Percentiles rank a stretch among this genome's conserved stretches.
phyloP scores from a whole-genome alignment of 1,140 invertebrate species.

The Zaprionus lachaisei region DNA sequence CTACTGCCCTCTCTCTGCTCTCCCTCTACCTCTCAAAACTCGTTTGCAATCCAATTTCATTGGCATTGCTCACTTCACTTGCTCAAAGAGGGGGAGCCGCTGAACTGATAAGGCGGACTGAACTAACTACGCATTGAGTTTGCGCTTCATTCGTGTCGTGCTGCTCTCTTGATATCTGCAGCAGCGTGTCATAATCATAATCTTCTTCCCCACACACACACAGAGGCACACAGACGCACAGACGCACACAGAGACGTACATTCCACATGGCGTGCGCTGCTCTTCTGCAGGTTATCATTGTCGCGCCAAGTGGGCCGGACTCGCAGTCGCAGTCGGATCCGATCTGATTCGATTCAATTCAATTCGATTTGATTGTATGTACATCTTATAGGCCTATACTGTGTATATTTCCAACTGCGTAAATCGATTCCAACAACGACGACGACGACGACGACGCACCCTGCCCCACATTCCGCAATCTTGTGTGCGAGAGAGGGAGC shows the following conservation, averaged over 20 bases:
- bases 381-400: slow-evolving; percentile 15
- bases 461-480: slow-evolving; percentile 61
- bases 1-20: not conserved
- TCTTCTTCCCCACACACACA: not conserved
- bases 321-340: slow-evolving; percentile 15
- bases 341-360: not conserved
- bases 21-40: slow-evolving; percentile 5
- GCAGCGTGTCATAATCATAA: slow-evolving; percentile 49
- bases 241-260: no score
- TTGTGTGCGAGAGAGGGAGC: not conserved
- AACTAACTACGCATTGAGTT: slow-evolving; percentile 46
- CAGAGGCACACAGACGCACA: not conserved
- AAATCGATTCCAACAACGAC: slow-evolving; percentile 20
- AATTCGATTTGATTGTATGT: not conserved
- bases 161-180: slow-evolving; percentile 11
- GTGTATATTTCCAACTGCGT: slow-evolving; percentile 58
- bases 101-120: slow-evolving; percentile 46
- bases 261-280: slow-evolving; percentile 17
- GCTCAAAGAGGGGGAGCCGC: not conserved
- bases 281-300: slow-evolving; percentile 39
- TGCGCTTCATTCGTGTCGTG: not conserved
- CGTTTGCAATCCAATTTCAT: slow-evolving; percentile 46
- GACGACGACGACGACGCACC: slow-evolving; percentile 5
- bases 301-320: slow-evolving; percentile 29
- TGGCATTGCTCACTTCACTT: slow-evolving; percentile 25